phyloP scores from a whole-genome alignment of 2,888 invertebrate genomes.

The Uropetala carovei region DNA sequence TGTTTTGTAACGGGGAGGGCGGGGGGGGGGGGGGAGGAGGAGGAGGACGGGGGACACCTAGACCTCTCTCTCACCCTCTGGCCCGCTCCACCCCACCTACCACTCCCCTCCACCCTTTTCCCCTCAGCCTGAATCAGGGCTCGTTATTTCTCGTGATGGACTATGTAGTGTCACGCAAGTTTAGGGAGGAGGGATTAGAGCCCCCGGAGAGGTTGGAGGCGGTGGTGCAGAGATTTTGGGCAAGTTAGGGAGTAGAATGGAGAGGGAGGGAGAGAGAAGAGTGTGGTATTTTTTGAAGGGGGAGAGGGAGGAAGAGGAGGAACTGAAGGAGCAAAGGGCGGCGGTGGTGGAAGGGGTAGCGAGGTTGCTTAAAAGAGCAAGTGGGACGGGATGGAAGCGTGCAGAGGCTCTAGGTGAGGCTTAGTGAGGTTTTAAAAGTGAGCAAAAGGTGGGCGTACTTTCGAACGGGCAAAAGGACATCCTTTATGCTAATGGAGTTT shows the following conservation, averaged over 20 bases:
- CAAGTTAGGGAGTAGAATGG: conserved; percentile 9
- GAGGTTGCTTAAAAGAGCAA: not conserved
- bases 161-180: conserved; percentile 61
- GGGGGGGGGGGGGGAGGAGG: not conserved
- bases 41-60: not conserved
- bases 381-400: not conserved
- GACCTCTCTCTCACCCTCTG: not conserved
- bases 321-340: no score
- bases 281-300: not conserved
- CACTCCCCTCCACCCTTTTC: not conserved
- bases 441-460: conserved; percentile 32
- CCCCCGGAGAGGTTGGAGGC: conserved; percentile 54
- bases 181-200: conserved; percentile 62
- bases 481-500: conserved; percentile 15
- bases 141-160: conserved; percentile 63
- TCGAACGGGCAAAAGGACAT: not conserved
- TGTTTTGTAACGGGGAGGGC: not conserved
- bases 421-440: conserved; percentile 27
- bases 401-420: not conserved
- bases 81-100: not conserved
- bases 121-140: conserved; percentile 36
- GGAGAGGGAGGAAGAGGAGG: not conserved
- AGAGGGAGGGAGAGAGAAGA: not conserved
- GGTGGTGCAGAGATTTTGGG: conserved; percentile 62
- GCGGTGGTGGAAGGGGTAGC: not conserved